Evolutionary conservation across 2,888 invertebrate genomes (phyloP), one percentile per base, ranked within the genome.

Genomic region (Cheilosia variabilis): DNA sequence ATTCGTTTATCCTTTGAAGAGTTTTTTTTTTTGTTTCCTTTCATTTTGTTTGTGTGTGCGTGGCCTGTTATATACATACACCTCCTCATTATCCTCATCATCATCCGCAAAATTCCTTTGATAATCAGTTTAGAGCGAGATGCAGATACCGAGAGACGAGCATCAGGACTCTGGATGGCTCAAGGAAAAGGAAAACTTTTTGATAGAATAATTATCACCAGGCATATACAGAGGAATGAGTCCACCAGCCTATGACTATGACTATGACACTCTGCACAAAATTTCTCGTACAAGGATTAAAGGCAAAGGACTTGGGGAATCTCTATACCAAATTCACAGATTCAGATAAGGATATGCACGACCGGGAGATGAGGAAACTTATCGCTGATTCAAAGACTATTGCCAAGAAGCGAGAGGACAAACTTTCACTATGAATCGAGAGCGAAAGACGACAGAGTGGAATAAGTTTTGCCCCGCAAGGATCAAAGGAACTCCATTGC

Each of bases 201-300:
- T 84, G 80, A 84, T 84, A 84, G 79, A 84, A 84, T 84, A 84
- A 84, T 84, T 84, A 84, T 84, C 84, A 55, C 80, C 53, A 76
- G 60, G 41, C 69, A 63, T 43, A 31, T 47, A 10, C 1, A 58
- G 47, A 57, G 45, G 34, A 41, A 57, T 6, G 47, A 50, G 53
- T 66, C 45, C 52, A 6, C 63, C 53, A 68, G 79, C 79, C 79
- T 75, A 84, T 73, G 62, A 57, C 79, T 75, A 84, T 73, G 62
- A 57, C 79, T 75, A 84, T 73, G 62, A 57, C 57, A 77, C 66
- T 31, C 62, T 53, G 60, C 55, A 13, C 19, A 15, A 34, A 43
- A 45, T 27, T 53, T 43, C 68, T 53, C 43, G 10, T 53, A 37
- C 55, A 68, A 58, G 68, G 53, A 69, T 63, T 31, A 77, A 71